Percentiles rank a stretch among this genome's conserved stretches.
Evolutionary conservation across 2,888 invertebrate species (phyloP).

Genomic region (Catocala fraxini): DNA sequence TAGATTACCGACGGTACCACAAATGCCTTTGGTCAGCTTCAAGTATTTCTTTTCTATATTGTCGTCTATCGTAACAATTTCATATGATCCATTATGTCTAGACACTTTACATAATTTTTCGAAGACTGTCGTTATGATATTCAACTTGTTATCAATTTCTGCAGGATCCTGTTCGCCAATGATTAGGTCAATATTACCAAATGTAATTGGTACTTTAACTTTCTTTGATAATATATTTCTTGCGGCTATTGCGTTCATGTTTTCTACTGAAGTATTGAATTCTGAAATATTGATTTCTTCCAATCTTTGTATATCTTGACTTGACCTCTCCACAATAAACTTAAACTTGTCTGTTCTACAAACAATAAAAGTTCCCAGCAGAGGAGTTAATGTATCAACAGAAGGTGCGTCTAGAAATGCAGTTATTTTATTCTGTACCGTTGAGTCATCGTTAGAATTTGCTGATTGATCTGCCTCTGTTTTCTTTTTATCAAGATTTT

Average conservation of each 20-base stretch:
- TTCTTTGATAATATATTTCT: neutral
- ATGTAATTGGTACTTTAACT: constrained; percentile 30
- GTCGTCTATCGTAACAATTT: constrained; percentile 16
- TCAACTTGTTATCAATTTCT: constrained; percentile 6
- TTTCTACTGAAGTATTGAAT: neutral
- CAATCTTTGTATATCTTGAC: neutral
- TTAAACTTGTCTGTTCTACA: constrained; percentile 6
- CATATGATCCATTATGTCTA: neutral
- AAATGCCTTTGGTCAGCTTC: constrained; percentile 11
- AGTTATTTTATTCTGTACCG: neutral
- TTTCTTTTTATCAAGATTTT: constrained; percentile 12
- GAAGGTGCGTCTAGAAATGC: constrained; percentile 14
- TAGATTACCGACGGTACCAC: constrained; percentile 21
- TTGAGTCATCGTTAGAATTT: neutral
- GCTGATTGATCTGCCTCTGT: neutral
- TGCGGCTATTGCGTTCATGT: neutral
- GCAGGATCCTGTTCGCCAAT: constrained; percentile 3
- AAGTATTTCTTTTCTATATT: constrained; percentile 12
- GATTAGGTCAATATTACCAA: constrained; percentile 34
- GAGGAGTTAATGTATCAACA: constrained; percentile 9
- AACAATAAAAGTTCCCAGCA: constrained; percentile 26
- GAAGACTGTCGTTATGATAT: neutral
- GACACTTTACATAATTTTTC: neutral
- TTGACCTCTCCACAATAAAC: constrained; percentile 1
- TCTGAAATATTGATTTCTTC: neutral